Percentiles rank a stretch among this genome's conserved stretches.
These are phyloP conservation scores for Chrysaora quinquecirrha DNA, from an alignment of 30 jellyfish, hydroid and myxozoan genomes.

Conservation along the genomic window DNA sequence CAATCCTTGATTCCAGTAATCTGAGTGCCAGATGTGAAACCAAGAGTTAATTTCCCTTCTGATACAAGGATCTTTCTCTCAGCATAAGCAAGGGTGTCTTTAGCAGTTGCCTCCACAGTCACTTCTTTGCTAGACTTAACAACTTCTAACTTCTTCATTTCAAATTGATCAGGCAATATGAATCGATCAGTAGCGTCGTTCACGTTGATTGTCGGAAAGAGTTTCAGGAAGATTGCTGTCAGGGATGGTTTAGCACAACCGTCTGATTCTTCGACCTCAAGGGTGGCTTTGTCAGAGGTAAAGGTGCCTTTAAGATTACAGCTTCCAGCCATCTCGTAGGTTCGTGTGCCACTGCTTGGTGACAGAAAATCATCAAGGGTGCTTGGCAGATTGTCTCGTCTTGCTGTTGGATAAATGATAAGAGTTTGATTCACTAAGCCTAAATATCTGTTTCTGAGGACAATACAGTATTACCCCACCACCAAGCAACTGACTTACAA, in stretches of 20 bases:
- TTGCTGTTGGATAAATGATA: background rate
- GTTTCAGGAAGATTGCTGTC: constrained; percentile 15
- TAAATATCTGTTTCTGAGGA: too few relatives aligned
- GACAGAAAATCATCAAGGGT: background rate
- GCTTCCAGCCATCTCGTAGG: constrained; percentile 23
- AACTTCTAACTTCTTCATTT: constrained; percentile 12
- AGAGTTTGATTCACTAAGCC: background rate
- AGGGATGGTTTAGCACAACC: constrained; percentile 35
- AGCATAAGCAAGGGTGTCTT: constrained; percentile 35
- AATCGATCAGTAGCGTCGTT: constrained; percentile 11
- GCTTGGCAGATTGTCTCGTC: constrained; percentile 31
- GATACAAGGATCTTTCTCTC: constrained; percentile 8
- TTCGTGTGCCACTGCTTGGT: constrained; percentile 18
- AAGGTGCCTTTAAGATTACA: constrained; percentile 18
- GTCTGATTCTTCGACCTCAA: background rate
- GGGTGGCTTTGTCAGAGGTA: background rate
- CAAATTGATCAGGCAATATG: constrained; percentile 33
- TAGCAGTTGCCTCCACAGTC: constrained; percentile 17
- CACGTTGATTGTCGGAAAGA: constrained; percentile 33
- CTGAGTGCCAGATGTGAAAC: constrained; percentile 19
- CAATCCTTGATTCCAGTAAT: constrained; percentile 22
- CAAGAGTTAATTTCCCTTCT: constrained; percentile 20
- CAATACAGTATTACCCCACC: too few relatives aligned
- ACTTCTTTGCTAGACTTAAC: constrained; percentile 12
- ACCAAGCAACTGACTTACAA: too few relatives aligned